phyloP scores from a whole-genome alignment of 2,888 invertebrate genomes.

The Erebia palarica region DNA sequence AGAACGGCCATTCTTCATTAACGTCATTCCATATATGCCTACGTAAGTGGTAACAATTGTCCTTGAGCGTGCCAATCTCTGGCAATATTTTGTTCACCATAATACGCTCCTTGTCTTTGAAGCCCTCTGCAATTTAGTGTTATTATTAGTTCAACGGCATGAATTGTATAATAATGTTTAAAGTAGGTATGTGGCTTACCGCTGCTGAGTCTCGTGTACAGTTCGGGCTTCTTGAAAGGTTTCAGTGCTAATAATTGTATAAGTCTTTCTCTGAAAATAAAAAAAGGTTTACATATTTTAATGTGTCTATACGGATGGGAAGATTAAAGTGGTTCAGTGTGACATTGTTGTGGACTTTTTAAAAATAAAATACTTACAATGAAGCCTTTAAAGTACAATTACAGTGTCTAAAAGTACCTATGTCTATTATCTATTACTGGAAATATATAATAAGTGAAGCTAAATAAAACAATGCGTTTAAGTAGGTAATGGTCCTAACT shows the following conservation, averaged over 20 bases:
- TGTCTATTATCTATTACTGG: neutral
- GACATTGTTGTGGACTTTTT: neutral
- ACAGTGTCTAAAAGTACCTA: neutral
- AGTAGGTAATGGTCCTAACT: too few relatives aligned
- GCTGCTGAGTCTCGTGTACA: conserved; percentile 90
- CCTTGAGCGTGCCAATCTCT: conserved; percentile 90
- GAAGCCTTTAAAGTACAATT: neutral
- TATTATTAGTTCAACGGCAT: conserved; percentile 19
- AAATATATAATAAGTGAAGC: neutral
- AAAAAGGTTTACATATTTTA: conserved; percentile 46
- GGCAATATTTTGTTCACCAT: conserved; percentile 89
- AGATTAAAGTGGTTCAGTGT: neutral
- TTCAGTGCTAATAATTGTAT: conserved; percentile 96
- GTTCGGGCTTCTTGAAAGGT: conserved; percentile 96
- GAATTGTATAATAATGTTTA: conserved; percentile 29
- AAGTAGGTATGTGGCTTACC: conserved; percentile 80
- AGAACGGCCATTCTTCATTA: conserved; percentile 96
- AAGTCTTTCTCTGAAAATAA: conserved; percentile 91
- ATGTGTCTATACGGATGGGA: neutral
- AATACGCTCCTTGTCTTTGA: conserved; percentile 91
- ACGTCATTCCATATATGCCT: conserved; percentile 96
- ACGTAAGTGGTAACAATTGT: conserved; percentile 94
- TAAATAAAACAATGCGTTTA: too few relatives aligned
- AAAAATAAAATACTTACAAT: neutral
- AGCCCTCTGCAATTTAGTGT: conserved; percentile 87